phyloP scores from a whole-genome alignment of 2,797 vertebrate genomes.

The Falco peregrinus region DNA sequence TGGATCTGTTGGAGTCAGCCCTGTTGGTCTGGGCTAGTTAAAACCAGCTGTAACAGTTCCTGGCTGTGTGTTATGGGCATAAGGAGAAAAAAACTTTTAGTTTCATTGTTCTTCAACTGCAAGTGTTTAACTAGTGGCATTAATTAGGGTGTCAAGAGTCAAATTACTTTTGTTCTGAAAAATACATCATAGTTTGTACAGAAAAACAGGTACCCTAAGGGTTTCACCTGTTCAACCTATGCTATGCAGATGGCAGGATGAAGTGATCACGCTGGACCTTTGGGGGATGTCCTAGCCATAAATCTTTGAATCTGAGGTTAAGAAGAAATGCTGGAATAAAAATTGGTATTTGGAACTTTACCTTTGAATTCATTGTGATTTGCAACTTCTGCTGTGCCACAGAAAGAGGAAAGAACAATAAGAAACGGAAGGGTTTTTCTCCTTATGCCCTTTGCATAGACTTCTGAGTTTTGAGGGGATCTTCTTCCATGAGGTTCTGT shows the following conservation, averaged over 20 bases:
- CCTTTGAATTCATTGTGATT: background rate
- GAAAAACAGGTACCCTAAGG: background rate
- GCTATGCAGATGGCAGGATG: background rate
- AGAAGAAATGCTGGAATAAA: background rate
- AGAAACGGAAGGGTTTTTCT: background rate
- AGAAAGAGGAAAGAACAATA: background rate
- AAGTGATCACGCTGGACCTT: background rate
- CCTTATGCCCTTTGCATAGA: background rate
- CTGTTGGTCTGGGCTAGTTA: background rate
- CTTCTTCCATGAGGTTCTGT: background rate
- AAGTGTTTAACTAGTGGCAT: background rate
- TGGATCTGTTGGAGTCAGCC: accelerated
- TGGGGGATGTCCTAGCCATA: background rate
- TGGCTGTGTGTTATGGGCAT: background rate
- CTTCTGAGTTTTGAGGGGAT: background rate
- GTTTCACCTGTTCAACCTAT: background rate
- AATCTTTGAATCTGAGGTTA: background rate
- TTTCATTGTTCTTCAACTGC: background rate
- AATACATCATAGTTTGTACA: background rate
- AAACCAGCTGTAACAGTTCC: background rate
- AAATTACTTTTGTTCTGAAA: background rate
- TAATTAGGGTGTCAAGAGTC: background rate
- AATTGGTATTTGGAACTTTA: background rate
- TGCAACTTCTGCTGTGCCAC: background rate
- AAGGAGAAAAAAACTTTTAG: background rate